Percentiles rank a stretch among this genome's conserved stretches.
These are phyloP conservation scores for Cepaea hortensis DNA, from an alignment of 2,888 invertebrate genomes.

Conservation along the genomic window DNA sequence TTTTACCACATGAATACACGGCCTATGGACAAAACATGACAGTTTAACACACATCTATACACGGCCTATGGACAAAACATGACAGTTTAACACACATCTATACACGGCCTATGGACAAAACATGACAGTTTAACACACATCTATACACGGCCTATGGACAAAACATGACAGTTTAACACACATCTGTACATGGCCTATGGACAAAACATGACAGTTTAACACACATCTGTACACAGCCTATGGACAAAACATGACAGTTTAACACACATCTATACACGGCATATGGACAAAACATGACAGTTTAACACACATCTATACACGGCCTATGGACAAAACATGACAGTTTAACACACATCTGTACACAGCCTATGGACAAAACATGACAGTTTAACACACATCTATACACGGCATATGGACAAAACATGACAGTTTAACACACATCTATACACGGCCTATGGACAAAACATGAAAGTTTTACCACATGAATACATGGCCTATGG, in stretches of 20 bases:
- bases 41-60: background rate
- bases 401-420: background rate
- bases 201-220: too few species aligned
- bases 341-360: too few species aligned
- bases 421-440: background rate
- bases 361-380: background rate
- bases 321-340: background rate
- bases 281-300: background rate
- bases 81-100: too few species aligned
- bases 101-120: background rate
- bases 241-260: background rate
- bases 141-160: background rate
- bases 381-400: background rate
- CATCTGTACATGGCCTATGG: background rate
- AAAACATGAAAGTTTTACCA: too few species aligned
- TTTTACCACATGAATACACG: too few species aligned
- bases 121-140: background rate
- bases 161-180: background rate
- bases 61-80: background rate
- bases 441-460: background rate
- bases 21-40: background rate
- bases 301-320: background rate
- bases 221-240: too few species aligned
- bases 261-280: background rate
- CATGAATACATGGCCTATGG: too few species aligned